Evolutionary conservation across 2,888 invertebrate species (phyloP).

Genomic region (Flexamia atlantica): DNA sequence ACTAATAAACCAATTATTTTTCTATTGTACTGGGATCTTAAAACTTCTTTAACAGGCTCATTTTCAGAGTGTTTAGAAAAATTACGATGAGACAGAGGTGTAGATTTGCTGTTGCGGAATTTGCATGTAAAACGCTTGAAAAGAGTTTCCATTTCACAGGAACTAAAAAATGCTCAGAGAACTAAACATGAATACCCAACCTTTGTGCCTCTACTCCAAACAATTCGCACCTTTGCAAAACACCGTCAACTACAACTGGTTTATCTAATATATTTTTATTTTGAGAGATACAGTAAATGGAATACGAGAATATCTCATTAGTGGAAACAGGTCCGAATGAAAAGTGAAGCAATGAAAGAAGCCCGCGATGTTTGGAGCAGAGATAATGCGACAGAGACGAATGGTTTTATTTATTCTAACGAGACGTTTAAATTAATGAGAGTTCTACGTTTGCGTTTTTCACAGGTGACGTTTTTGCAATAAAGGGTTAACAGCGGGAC

Average conservation of each 20-base stretch:
- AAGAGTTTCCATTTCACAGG: too few species aligned
- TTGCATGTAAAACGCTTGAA: too few species aligned
- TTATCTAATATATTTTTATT: neutral
- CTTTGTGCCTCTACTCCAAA: too few species aligned
- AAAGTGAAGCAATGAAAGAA: slow-evolving; percentile 26
- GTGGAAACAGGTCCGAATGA: slow-evolving; percentile 4
- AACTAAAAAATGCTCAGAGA: too few species aligned
- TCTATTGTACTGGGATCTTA: too few species aligned
- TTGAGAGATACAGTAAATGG: slow-evolving; percentile 1
- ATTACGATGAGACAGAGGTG: too few species aligned
- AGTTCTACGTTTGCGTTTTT: slow-evolving; percentile 43
- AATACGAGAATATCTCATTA: slow-evolving; percentile 38
- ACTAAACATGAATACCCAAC: too few species aligned
- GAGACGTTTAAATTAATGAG: slow-evolving; percentile 55
- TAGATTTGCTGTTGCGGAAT: too few species aligned
- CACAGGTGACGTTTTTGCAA: slow-evolving; percentile 39
- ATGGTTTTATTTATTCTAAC: slow-evolving; percentile 54
- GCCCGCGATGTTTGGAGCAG: neutral
- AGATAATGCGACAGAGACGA: slow-evolving; percentile 42
- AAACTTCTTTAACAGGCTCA: too few species aligned
- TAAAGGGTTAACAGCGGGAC: neutral
- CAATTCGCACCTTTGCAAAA: too few species aligned
- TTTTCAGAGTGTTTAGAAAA: too few species aligned
- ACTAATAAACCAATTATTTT: too few species aligned
- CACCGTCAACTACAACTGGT: neutral